These are phyloP conservation scores for Hypercompe scribonia DNA, from an alignment of 2,888 invertebrate species.

Conservation along the genomic window DNA sequence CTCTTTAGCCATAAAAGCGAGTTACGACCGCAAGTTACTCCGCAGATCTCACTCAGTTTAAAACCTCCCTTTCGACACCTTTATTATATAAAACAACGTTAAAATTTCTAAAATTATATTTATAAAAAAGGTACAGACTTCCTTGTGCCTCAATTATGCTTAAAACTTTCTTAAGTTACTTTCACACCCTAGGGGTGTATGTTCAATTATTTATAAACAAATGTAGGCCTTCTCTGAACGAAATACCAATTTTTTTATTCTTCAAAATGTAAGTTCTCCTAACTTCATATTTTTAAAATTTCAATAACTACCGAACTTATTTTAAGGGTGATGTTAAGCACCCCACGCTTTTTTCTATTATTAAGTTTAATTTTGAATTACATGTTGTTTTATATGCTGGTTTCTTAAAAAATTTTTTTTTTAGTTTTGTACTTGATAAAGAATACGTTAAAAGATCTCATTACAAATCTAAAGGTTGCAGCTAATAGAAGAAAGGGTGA, in stretches of 20 bases:
- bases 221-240: neutral
- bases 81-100: neutral
- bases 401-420: no score
- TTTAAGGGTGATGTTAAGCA: neutral
- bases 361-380: no score
- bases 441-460: no score
- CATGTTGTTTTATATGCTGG: no score
- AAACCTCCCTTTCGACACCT: slow-evolving; percentile 7
- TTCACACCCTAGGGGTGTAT: neutral
- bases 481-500: no score
- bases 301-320: neutral
- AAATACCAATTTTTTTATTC: neutral
- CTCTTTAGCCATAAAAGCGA: slow-evolving; percentile 38
- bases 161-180: neutral
- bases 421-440: no score
- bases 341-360: neutral
- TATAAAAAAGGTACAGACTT: neutral
- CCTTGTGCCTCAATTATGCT: neutral
- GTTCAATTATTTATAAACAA: neutral
- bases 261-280: neutral
- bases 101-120: neutral
- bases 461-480: neutral
- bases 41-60: slow-evolving; percentile 49
- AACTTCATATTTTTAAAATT: neutral
- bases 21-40: slow-evolving; percentile 41